Percentiles rank a stretch among this genome's conserved stretches.
These are phyloP conservation scores for Aurelia sp. DNA, from an alignment of 30 jellyfish, hydroid and myxozoan genomes.

Conservation along the genomic window DNA sequence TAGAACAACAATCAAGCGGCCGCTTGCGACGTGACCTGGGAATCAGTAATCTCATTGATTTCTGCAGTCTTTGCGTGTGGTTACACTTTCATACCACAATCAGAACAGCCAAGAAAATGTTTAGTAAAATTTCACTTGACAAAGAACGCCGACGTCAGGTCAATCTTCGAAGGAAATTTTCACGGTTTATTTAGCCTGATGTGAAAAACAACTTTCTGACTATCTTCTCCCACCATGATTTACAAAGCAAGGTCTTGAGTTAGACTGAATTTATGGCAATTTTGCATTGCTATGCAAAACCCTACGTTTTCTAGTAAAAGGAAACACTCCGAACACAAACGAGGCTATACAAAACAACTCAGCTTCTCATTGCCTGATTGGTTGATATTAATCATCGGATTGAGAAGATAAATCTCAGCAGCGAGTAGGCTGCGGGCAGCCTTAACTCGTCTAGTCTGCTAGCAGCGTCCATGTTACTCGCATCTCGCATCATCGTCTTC, in stretches of 20 bases:
- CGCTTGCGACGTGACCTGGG: conserved; percentile 67
- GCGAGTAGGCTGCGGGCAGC: no score
- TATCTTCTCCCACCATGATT: no score
- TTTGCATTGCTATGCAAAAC: no score
- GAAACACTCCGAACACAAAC: no score
- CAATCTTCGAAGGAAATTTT: conserved; percentile 14
- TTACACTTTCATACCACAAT: conserved; percentile 53
- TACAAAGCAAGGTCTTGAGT: no score
- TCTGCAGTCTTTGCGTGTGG: conserved; percentile 64
- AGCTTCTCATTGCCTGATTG: no score
- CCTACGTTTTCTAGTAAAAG: no score
- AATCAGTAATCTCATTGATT: conserved; percentile 46
- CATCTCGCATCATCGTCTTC: not conserved
- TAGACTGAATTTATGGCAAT: no score
- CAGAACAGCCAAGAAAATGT: conserved; percentile 78
- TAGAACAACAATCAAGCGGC: conserved; percentile 51
- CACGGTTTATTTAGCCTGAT: not conserved
- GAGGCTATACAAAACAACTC: no score
- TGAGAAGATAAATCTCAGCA: no score
- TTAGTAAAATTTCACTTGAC: conserved; percentile 55
- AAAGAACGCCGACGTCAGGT: conserved; percentile 65
- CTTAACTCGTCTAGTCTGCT: no score
- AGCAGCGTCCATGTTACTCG: not conserved
- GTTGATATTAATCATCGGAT: no score
- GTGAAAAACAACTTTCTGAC: not conserved